phyloP scores from a whole-genome alignment of 2,888 invertebrate genomes.

The Latrodectus hesperus region DNA sequence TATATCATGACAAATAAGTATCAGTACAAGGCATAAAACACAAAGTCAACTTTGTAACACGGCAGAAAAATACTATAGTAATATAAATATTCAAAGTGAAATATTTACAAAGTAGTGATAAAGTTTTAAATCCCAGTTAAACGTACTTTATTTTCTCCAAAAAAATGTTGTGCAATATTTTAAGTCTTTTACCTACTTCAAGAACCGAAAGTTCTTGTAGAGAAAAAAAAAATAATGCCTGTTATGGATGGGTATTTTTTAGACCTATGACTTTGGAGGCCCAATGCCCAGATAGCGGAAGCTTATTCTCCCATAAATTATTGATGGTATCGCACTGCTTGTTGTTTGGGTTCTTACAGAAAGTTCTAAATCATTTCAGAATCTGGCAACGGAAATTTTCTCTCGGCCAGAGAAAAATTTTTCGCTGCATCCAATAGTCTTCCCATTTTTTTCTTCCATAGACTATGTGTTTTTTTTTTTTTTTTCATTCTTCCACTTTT shows the following conservation, averaged over 20 bases:
- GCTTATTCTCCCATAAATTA: slow-evolving; percentile 65
- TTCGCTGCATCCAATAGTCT: slow-evolving; percentile 8
- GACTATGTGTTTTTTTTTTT: neutral
- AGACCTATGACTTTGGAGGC: slow-evolving; percentile 23
- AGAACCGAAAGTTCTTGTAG: neutral
- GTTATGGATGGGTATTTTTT: slow-evolving; percentile 49
- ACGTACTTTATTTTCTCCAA: neutral
- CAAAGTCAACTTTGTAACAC: too few species aligned
- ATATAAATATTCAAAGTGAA: too few species aligned
- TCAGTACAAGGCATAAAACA: too few species aligned
- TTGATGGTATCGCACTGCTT: slow-evolving; percentile 59
- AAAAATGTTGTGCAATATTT: neutral
- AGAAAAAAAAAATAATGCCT: slow-evolving; percentile 38
- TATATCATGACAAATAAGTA: too few species aligned
- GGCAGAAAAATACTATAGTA: too few species aligned
- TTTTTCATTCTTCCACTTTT: neutral
- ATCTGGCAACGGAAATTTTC: slow-evolving; percentile 45
- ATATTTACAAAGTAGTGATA: too few species aligned
- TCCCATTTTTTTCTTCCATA: neutral
- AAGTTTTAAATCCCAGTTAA: too few species aligned
- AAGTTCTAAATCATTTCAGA: slow-evolving; percentile 57
- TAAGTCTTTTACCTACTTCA: neutral
- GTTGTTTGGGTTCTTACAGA: slow-evolving; percentile 48
- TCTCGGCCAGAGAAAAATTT: slow-evolving; percentile 13
- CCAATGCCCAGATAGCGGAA: slow-evolving; percentile 44